Percentiles rank a stretch among this genome's conserved stretches.
Evolutionary conservation across 92 coral and sea anemone genomes (phyloP).

Genomic region (Anthopleura xanthogrammica): DNA sequence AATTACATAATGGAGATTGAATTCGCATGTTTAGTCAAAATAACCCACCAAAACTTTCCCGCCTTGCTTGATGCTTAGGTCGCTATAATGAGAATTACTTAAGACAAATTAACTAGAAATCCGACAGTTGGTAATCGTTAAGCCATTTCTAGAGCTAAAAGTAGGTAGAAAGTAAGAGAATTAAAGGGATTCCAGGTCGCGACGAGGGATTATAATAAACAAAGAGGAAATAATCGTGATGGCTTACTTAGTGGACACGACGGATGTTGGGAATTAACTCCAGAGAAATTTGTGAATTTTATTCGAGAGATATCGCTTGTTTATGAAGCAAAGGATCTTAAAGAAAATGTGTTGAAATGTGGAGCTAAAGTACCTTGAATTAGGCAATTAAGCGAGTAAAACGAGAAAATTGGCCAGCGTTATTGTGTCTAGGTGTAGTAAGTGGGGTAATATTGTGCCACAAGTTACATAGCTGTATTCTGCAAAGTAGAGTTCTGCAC

Average conservation of each 20-base stretch:
- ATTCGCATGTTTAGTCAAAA: conserved; percentile 8
- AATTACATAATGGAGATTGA: conserved; percentile 5
- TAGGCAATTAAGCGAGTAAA: background rate
- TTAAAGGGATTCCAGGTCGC: conserved; percentile 45
- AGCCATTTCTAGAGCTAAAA: background rate
- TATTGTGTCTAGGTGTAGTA: background rate
- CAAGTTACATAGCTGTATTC: background rate
- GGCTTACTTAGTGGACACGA: conserved; percentile 13
- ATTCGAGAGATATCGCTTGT: background rate
- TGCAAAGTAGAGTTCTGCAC: background rate
- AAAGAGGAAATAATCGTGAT: background rate
- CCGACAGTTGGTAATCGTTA: background rate
- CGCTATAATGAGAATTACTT: conserved; percentile 2
- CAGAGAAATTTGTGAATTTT: conserved; percentile 20
- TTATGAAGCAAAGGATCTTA: background rate
- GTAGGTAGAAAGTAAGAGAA: conserved; percentile 14
- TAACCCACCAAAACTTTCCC: background rate
- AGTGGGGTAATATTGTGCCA: background rate
- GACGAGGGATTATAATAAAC: conserved; percentile 52
- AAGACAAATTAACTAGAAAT: background rate
- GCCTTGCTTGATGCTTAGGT: background rate
- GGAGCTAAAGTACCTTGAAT: background rate
- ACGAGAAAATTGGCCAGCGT: background rate
- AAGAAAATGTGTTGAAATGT: background rate
- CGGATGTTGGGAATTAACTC: conserved; percentile 31